Conservation (phyloP, 2,888 invertebrate species). For the Drosophila neonasuta region DNA sequence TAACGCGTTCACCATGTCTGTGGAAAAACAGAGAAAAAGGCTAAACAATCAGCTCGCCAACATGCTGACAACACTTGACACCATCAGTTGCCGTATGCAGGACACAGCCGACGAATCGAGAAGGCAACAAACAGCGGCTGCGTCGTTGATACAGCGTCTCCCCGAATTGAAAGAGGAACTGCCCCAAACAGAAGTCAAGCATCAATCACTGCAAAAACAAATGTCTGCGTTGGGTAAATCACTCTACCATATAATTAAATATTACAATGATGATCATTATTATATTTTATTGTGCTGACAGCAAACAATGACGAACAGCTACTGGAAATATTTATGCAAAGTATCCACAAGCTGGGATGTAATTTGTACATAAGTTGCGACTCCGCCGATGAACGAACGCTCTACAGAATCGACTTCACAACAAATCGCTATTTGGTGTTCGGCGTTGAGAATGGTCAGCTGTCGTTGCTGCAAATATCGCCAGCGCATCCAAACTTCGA, state of each 20-base stretch:
- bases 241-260: neutral
- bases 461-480: constrained; percentile 32
- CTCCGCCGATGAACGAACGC: neutral
- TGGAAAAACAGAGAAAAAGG: neutral
- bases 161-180: neutral
- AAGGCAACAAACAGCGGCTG: neutral
- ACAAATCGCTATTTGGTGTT: constrained; percentile 5
- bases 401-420: constrained; percentile 25
- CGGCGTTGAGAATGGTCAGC: neutral
- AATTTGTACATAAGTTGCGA: neutral
- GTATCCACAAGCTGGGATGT: constrained; percentile 22
- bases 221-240: constrained; percentile 9
- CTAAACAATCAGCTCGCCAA: neutral
- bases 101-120: neutral
- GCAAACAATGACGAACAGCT: neutral
- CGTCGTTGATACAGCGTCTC: neutral
- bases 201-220: neutral
- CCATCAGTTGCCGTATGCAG: neutral
- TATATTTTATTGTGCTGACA: neutral
- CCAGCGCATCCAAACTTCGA: constrained; percentile 32
- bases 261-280: neutral
- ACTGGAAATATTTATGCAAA: neutral
- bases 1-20: constrained; percentile 8
- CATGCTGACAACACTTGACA: neutral
- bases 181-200: neutral